These are phyloP conservation scores for Brachynemurus nebulosus DNA, from an alignment of 2,888 invertebrate species.

Conservation along the genomic window DNA sequence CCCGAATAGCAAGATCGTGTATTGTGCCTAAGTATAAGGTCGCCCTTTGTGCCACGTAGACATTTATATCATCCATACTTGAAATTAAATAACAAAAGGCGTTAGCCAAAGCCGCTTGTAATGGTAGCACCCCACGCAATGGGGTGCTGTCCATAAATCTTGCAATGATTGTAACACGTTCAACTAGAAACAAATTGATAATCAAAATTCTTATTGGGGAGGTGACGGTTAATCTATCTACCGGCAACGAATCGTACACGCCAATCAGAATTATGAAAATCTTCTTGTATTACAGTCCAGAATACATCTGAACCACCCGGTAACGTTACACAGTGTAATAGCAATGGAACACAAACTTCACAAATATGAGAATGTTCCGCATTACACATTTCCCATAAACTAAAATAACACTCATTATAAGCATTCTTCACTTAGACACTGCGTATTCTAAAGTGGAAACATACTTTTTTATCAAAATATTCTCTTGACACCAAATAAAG, in stretches of 20 bases:
- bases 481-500: conserved; percentile 93
- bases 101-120: conserved; percentile 90
- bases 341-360: conserved; percentile 78
- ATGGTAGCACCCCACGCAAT: conserved; percentile 61
- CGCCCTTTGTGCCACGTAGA: conserved; percentile 88
- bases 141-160: conserved; percentile 86
- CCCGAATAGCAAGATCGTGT: conserved; percentile 76
- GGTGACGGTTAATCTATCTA: too few species aligned
- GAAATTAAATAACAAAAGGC: conserved; percentile 94
- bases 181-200: conserved; percentile 42
- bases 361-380: conserved; percentile 90
- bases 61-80: conserved; percentile 90
- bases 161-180: conserved; percentile 85
- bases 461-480: conserved; percentile 83
- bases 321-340: conserved; percentile 89
- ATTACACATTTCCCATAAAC: conserved; percentile 85
- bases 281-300: conserved; percentile 88
- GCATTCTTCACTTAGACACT: too few species aligned
- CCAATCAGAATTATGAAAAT: conserved; percentile 86
- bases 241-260: conserved; percentile 78
- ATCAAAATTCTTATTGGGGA: too few species aligned
- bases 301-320: conserved; percentile 91
- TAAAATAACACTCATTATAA: conserved; percentile 28
- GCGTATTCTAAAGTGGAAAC: conserved; percentile 19
- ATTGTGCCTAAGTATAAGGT: conserved; percentile 87